Evolutionary conservation across 2,888 invertebrate species (phyloP).

Genomic region (Rugalucina vietnamica): DNA sequence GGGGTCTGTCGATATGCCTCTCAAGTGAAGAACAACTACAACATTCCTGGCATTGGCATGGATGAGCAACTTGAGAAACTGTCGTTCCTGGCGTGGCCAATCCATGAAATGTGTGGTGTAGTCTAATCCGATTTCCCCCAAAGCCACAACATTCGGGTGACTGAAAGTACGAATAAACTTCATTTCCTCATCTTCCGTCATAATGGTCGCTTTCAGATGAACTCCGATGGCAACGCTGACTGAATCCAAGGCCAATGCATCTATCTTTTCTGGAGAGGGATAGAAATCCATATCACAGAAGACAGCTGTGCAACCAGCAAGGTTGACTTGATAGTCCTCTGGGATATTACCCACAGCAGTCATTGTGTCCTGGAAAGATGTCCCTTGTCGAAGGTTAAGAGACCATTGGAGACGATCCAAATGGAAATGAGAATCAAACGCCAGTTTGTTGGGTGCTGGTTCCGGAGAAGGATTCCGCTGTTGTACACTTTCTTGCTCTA

Average conservation of each 20-base stretch:
- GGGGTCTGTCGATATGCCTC: neutral
- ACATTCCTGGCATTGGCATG: neutral
- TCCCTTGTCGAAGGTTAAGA: neutral
- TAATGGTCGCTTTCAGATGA: neutral
- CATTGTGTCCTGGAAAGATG: neutral
- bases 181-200: neutral
- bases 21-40: neutral
- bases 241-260: neutral
- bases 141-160: neutral
- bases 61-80: neutral
- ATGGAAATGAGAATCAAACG: neutral
- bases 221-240: neutral
- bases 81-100: neutral
- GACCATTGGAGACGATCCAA: neutral
- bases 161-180: neutral
- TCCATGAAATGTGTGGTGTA: neutral
- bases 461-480: too few relatives aligned
- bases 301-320: neutral
- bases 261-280: neutral
- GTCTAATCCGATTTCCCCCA: neutral
- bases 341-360: neutral
- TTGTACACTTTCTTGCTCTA: too few relatives aligned
- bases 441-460: neutral
- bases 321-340: neutral
- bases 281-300: neutral